Evolutionary conservation across 1,140 invertebrate genomes (phyloP).

Genomic region (Oryctes rhinoceros): DNA sequence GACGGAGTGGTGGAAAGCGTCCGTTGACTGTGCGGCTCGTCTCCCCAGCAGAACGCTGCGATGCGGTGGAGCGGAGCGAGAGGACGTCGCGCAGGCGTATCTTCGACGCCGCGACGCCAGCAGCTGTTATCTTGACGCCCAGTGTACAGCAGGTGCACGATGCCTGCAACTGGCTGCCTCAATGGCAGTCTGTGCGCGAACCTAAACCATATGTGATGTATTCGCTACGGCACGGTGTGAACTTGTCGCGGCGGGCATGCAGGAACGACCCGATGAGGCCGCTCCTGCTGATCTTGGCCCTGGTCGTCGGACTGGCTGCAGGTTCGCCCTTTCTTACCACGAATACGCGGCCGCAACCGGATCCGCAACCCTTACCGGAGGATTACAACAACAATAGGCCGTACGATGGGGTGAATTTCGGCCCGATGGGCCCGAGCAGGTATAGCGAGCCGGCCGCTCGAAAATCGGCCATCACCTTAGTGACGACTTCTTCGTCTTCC

Average conservation of each 20-base stretch:
- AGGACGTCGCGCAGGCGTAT: conserved; percentile 1
- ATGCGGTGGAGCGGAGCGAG: background rate
- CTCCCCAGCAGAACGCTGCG: background rate
- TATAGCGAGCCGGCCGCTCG: conserved; percentile 44
- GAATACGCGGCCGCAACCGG: conserved; percentile 29
- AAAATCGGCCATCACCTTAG: conserved; percentile 32
- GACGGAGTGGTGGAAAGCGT: conserved; percentile 10
- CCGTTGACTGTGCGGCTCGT: background rate
- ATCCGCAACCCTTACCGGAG: conserved; percentile 44
- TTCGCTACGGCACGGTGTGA: conserved; percentile 66
- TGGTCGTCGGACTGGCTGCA: conserved; percentile 16
- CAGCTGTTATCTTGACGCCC: conserved; percentile 51
- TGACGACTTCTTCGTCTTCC: conserved; percentile 36
- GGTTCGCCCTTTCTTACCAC: background rate
- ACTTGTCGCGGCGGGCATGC: conserved; percentile 66
- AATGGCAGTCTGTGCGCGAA: conserved; percentile 59
- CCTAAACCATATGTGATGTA: conserved; percentile 61
- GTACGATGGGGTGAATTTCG: conserved; percentile 59
- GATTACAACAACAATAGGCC: conserved; percentile 51
- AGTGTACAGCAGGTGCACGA: conserved; percentile 53
- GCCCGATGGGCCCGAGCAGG: conserved; percentile 59
- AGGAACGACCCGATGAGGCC: conserved; percentile 53
- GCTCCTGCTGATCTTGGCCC: conserved; percentile 51
- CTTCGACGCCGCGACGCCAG: conserved; percentile 56
- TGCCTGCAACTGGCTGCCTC: conserved; percentile 56